Conservation (phyloP, 92 coral and sea anemone species). For the Muricea muricata region DNA sequence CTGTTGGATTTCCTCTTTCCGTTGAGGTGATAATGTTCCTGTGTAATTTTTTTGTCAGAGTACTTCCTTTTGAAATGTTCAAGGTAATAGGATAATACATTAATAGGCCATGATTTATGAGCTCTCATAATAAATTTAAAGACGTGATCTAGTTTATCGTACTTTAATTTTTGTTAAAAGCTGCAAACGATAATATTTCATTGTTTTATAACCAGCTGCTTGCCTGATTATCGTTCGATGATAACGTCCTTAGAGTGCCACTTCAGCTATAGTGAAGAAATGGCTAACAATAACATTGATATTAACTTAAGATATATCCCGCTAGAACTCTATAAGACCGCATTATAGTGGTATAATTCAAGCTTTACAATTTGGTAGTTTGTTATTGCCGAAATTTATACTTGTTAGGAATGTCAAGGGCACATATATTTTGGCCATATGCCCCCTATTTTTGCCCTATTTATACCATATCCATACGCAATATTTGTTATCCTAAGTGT, state of each 20-base stretch:
- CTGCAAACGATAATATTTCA: background rate
- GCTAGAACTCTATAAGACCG: background rate
- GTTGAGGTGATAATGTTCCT: background rate
- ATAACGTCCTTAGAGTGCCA: background rate
- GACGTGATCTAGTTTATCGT: too few relatives aligned
- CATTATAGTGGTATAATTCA: background rate
- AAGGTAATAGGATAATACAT: too few relatives aligned
- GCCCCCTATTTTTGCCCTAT: conserved; percentile 4
- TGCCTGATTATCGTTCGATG: background rate
- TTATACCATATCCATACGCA: background rate
- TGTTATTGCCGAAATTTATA: background rate
- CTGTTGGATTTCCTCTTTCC: too few relatives aligned
- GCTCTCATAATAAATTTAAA: too few relatives aligned
- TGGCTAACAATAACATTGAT: background rate
- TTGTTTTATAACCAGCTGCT: background rate
- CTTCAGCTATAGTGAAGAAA: background rate
- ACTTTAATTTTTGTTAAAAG: too few relatives aligned
- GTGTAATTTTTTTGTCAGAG: too few relatives aligned
- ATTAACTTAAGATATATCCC: background rate
- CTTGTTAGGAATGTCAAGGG: background rate
- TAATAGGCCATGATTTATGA: too few relatives aligned
- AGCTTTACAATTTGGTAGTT: background rate
- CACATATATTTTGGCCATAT: background rate
- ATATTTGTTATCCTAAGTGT: background rate
- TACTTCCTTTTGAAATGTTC: too few relatives aligned